These are phyloP conservation scores for Brachystomella parvula DNA, from an alignment of 1,140 invertebrate genomes.

Conservation along the genomic window DNA sequence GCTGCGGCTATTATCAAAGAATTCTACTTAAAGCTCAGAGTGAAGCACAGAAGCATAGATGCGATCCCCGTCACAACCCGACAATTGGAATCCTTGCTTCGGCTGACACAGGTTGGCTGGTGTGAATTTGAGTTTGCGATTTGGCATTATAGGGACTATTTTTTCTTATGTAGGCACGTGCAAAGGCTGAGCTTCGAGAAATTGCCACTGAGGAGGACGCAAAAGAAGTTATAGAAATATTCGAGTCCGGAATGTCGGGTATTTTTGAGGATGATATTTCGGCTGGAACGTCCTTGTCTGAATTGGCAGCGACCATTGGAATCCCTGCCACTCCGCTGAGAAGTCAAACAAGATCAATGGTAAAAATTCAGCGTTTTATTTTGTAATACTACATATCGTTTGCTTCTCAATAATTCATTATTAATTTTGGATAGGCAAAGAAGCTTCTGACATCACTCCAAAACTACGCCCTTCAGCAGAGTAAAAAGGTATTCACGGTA, in stretches of 20 bases:
- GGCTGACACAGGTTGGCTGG: constrained; percentile 65
- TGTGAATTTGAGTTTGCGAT: not conserved
- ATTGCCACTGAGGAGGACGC: constrained; percentile 72
- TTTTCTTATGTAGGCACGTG: constrained; percentile 57
- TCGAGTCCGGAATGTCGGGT: constrained; percentile 70
- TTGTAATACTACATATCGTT: no score
- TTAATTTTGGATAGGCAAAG: constrained; percentile 54
- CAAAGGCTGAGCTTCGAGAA: constrained; percentile 72
- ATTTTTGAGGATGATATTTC: constrained; percentile 63
- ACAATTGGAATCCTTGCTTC: constrained; percentile 78
- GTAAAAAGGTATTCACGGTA: constrained; percentile 62
- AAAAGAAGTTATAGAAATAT: constrained; percentile 73
- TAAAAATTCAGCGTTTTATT: constrained; percentile 17
- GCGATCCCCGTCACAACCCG: constrained; percentile 68
- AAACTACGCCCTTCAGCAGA: constrained; percentile 52
- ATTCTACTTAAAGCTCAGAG: constrained; percentile 74
- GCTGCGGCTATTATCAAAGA: constrained; percentile 63
- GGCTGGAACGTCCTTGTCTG: constrained; percentile 33
- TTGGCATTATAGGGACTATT: not conserved
- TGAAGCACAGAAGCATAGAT: constrained; percentile 54
- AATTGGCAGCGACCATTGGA: not conserved
- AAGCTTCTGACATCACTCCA: constrained; percentile 64
- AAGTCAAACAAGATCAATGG: constrained; percentile 11
- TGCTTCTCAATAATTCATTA: constrained; percentile 16
- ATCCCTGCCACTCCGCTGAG: not conserved